Evolutionary conservation across 2,797 vertebrate species (phyloP).

Genomic region (Morelia viridis): DNA sequence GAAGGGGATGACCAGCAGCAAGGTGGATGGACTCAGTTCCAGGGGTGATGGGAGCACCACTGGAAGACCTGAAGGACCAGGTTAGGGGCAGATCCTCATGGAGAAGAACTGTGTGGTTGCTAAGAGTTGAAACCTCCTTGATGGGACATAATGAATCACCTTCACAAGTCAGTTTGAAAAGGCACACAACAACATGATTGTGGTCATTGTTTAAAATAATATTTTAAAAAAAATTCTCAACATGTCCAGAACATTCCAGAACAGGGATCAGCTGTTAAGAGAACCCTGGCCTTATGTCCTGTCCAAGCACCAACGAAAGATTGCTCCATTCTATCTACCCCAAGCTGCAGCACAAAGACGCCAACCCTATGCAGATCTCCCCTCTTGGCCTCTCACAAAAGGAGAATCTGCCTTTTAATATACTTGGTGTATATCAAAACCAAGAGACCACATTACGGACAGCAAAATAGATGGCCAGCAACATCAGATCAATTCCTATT

Average conservation of each 20-base stretch:
- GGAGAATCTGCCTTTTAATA: background rate
- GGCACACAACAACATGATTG: fast-evolving
- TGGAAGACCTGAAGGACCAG: no score
- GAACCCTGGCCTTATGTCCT: background rate
- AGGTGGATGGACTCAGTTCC: no score
- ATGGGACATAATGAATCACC: background rate
- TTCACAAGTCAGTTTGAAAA: fast-evolving
- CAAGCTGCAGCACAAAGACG: slow-evolving; percentile 24
- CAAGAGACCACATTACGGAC: slow-evolving; percentile 64
- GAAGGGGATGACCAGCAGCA: no score
- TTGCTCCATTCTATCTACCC: background rate
- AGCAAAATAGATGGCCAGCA: slow-evolving; percentile 64
- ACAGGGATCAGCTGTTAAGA: background rate
- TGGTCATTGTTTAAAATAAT: background rate
- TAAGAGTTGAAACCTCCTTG: no score
- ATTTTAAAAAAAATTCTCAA: background rate
- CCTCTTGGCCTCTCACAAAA: slow-evolving; percentile 9
- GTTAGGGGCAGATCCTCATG: no score
- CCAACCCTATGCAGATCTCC: slow-evolving; percentile 1
- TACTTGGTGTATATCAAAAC: slow-evolving; percentile 68
- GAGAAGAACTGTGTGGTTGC: no score
- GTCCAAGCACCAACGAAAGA: fast-evolving
- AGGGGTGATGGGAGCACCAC: no score
- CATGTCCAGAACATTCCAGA: background rate
- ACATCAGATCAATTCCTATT: slow-evolving; percentile 17